Evolutionary conservation across 2,797 vertebrate species (phyloP).

Genomic region (Oreochromis mossambicus): DNA sequence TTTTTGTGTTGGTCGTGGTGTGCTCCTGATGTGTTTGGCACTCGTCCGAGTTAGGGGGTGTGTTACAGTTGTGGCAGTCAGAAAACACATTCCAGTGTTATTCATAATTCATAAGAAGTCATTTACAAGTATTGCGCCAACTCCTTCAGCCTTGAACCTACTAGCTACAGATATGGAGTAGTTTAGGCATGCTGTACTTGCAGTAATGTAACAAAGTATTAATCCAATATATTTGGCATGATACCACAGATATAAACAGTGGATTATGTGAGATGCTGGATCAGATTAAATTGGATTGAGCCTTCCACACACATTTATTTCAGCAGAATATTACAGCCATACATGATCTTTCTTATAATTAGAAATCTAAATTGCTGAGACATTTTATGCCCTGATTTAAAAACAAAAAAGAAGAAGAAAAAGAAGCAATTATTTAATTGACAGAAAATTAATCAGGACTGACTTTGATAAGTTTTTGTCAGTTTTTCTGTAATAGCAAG

Average conservation of each 20-base stretch:
- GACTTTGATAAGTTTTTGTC: background rate
- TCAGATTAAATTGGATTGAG: background rate
- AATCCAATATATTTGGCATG: background rate
- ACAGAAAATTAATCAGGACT: background rate
- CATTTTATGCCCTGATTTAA: background rate
- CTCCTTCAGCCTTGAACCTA: background rate
- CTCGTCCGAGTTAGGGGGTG: conserved; percentile 55
- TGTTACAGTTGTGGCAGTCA: conserved; percentile 50
- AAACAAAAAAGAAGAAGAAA: background rate
- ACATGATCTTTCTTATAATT: background rate
- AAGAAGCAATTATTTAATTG: background rate
- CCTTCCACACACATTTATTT: background rate
- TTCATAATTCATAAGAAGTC: background rate
- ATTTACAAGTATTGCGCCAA: background rate
- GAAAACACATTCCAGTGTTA: conserved; percentile 10
- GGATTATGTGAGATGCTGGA: background rate
- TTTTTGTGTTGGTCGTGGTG: background rate
- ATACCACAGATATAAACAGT: background rate
- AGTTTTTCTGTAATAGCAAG: background rate
- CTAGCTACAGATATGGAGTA: background rate
- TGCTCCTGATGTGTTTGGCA: conserved; percentile 21
- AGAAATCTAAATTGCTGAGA: background rate
- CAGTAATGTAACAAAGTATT: background rate
- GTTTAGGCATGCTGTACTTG: background rate
- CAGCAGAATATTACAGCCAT: background rate